Evolutionary conservation across 1,140 invertebrate species (phyloP).

Genomic region (Cydia pomonella): DNA sequence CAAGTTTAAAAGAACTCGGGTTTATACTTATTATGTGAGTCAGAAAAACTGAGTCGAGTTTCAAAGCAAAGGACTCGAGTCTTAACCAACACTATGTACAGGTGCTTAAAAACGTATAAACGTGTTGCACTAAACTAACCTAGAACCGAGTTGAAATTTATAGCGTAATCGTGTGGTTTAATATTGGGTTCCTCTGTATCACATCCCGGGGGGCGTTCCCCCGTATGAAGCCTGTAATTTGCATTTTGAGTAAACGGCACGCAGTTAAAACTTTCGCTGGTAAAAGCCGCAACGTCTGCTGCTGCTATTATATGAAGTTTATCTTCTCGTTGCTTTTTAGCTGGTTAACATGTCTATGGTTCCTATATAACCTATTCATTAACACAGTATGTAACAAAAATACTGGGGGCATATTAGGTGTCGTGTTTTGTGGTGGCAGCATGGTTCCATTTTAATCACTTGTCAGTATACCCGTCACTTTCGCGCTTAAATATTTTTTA

Average conservation of each 20-base stretch:
- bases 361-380: too few species aligned
- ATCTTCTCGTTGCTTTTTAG: background rate
- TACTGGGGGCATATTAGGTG: too few species aligned
- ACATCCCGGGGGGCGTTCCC: slow-evolving; percentile 56
- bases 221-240: slow-evolving; percentile 65
- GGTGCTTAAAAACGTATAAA: slow-evolving; percentile 52
- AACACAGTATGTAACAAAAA: too few species aligned
- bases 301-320: slow-evolving; percentile 54
- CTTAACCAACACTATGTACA: too few species aligned
- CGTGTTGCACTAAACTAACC: slow-evolving; percentile 55
- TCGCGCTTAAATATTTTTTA: too few species aligned
- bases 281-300: slow-evolving; percentile 60
- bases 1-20: too few species aligned
- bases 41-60: too few species aligned
- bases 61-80: too few species aligned
- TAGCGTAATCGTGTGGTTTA: slow-evolving; percentile 66
- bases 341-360: background rate
- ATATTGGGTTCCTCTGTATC: slow-evolving; percentile 70
- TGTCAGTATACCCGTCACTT: too few species aligned
- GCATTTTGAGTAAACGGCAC: slow-evolving; percentile 67
- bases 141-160: slow-evolving; percentile 63
- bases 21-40: too few species aligned
- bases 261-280: slow-evolving; percentile 67
- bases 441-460: too few species aligned
- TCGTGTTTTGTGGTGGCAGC: too few species aligned